phyloP scores from a whole-genome alignment of 2,888 invertebrate species.

The Cenopis cana region DNA sequence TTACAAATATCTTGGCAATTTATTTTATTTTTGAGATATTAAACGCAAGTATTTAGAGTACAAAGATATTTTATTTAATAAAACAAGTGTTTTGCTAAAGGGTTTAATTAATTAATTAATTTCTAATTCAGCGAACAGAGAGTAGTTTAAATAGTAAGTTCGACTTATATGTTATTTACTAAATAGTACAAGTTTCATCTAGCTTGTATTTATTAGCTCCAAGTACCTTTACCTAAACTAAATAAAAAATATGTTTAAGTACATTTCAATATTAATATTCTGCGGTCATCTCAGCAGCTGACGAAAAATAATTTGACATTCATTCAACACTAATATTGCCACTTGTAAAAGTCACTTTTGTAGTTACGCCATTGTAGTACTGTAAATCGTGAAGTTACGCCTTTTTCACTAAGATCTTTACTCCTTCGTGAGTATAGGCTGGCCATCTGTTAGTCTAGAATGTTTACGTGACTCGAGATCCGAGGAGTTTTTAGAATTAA shows the following conservation, averaged over 20 bases:
- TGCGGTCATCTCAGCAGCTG: background rate
- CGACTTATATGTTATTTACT: too few relatives aligned
- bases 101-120: too few relatives aligned
- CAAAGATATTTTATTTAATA: too few relatives aligned
- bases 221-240: too few relatives aligned
- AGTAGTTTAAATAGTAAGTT: too few relatives aligned
- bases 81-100: too few relatives aligned
- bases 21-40: background rate
- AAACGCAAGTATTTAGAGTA: background rate
- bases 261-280: too few relatives aligned
- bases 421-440: slow-evolving; percentile 43
- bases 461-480: slow-evolving; percentile 43
- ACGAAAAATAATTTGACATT: background rate
- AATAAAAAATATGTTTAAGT: too few relatives aligned
- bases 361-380: slow-evolving; percentile 2
- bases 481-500: slow-evolving; percentile 32
- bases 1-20: background rate
- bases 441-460: slow-evolving; percentile 44
- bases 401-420: background rate
- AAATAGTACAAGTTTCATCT: too few relatives aligned
- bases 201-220: too few relatives aligned
- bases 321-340: background rate
- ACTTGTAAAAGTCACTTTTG: background rate
- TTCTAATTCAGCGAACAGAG: background rate
- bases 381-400: background rate